These are phyloP conservation scores for Catamblyrhynchus diadema DNA, from an alignment of 2,797 vertebrate species.

Conservation along the genomic window DNA sequence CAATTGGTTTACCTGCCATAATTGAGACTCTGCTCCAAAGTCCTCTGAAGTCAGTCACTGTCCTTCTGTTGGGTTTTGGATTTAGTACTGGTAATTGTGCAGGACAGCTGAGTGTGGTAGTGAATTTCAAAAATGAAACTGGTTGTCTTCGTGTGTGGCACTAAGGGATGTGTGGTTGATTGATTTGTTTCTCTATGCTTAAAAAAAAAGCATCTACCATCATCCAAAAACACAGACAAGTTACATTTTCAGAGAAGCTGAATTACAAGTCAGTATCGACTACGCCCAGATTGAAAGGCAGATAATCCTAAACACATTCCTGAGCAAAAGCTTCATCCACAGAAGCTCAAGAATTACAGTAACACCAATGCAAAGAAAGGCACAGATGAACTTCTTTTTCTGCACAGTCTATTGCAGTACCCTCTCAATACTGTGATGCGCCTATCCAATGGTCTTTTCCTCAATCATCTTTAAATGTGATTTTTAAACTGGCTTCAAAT, in stretches of 20 bases:
- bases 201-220: background rate
- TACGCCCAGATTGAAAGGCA: background rate
- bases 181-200: background rate
- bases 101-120: background rate
- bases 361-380: background rate
- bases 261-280: background rate
- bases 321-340: background rate
- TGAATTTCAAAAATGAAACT: background rate
- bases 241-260: background rate
- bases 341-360: background rate
- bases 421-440: background rate
- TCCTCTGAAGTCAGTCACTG: background rate
- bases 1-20: background rate
- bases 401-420: background rate
- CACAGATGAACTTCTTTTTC: background rate
- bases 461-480: background rate
- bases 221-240: background rate
- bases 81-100: background rate
- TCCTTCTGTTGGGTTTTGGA: background rate
- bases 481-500: constrained; percentile 19
- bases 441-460: background rate
- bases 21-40: background rate
- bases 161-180: background rate
- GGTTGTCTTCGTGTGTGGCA: background rate
- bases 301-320: background rate